Evolutionary conservation across 2,113 vertebrate species (phyloP).

Genomic region (Saguinus midas): DNA sequence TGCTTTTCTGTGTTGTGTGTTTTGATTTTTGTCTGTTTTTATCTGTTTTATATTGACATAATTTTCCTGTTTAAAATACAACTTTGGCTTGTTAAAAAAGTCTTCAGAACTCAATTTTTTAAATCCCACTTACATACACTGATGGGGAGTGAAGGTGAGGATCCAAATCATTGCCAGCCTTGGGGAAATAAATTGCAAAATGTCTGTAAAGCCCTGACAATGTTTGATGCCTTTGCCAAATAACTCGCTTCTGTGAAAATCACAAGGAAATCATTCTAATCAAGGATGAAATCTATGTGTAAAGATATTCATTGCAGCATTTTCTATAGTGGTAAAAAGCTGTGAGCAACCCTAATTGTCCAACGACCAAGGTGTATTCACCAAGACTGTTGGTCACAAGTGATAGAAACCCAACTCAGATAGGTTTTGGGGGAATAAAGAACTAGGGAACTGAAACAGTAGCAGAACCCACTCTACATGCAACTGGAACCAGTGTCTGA

Average conservation of each 20-base stretch:
- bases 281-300: neutral
- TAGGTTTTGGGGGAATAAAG: neutral
- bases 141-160: too few species aligned
- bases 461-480: neutral
- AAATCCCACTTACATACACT: neutral
- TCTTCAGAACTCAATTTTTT: neutral
- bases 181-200: neutral
- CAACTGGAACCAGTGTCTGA: neutral
- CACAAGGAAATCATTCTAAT: neutral
- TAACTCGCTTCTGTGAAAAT: neutral
- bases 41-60: conserved; percentile 87
- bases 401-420: neutral
- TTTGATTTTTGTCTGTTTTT: conserved; percentile 84
- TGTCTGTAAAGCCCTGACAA: too few species aligned
- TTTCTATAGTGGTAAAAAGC: neutral
- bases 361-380: neutral
- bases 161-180: neutral
- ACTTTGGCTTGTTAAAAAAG: conserved; percentile 79
- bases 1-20: conserved; percentile 83
- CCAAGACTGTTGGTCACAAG: neutral
- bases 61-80: conserved; percentile 87
- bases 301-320: neutral
- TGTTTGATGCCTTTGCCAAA: neutral
- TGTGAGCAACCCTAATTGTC: neutral
- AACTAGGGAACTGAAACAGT: neutral